Conservation (phyloP, 2,113 vertebrate genomes). For the Clarias macrocephalus region DNA sequence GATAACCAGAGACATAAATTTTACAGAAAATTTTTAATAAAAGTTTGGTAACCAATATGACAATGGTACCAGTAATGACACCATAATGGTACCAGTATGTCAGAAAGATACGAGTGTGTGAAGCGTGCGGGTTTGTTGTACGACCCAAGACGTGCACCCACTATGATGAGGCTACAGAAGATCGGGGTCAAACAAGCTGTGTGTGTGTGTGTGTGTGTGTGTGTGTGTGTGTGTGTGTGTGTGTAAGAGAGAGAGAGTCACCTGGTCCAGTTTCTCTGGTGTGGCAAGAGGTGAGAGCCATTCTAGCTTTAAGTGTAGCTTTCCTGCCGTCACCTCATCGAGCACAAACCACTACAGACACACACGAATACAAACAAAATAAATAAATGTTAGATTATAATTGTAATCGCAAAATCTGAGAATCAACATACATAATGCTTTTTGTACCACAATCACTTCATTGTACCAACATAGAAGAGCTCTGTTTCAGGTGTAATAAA, state of each 20-base stretch:
- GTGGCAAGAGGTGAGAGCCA: slow-evolving; percentile 84
- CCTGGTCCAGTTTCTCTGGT: slow-evolving; percentile 85
- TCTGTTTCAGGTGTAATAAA: neutral
- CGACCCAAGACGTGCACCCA: too few species aligned
- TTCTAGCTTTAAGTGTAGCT: slow-evolving; percentile 89
- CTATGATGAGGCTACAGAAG: too few species aligned
- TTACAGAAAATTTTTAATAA: too few species aligned
- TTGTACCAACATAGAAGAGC: neutral
- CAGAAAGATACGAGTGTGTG: too few species aligned
- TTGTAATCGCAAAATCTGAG: neutral
- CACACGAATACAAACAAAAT: slow-evolving; percentile 1
- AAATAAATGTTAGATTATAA: neutral
- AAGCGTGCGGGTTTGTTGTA: too few species aligned
- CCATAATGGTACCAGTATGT: too few species aligned
- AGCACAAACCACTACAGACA: slow-evolving; percentile 85
- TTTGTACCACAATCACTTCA: neutral
- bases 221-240: neutral
- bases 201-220: neutral
- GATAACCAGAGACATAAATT: too few species aligned
- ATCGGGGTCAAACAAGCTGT: too few species aligned
- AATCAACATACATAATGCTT: neutral
- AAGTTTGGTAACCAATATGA: too few species aligned
- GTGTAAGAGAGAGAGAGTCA: slow-evolving; percentile 51
- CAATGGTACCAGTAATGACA: too few species aligned
- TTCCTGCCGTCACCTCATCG: slow-evolving; percentile 84